Evolutionary conservation across 1,140 invertebrate genomes (phyloP).

Genomic region (Copidosoma floridanum): DNA sequence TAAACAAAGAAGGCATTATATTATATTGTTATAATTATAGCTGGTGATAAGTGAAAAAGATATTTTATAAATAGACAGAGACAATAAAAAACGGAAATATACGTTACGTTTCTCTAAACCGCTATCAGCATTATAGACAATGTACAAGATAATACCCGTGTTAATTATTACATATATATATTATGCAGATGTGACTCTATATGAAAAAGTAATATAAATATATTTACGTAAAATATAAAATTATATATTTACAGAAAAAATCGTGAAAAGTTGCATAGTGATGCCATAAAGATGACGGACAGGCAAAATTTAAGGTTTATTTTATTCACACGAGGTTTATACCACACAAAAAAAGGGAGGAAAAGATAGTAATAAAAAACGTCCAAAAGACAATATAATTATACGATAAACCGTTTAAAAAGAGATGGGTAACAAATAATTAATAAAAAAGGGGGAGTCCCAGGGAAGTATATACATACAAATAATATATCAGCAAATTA

Average conservation of each 20-base stretch:
- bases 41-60: slow-evolving; percentile 26
- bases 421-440: background rate
- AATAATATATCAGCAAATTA: background rate
- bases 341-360: no score
- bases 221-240: slow-evolving; percentile 24
- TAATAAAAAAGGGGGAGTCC: background rate
- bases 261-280: no score
- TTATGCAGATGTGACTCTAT: background rate
- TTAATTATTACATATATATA: no score
- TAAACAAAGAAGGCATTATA: slow-evolving; percentile 13
- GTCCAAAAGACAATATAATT: slow-evolving; percentile 52
- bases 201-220: slow-evolving; percentile 23
- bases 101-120: slow-evolving; percentile 34
- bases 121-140: slow-evolving; percentile 4
- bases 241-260: slow-evolving; percentile 12
- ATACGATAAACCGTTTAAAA: slow-evolving; percentile 15
- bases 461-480: background rate
- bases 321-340: no score
- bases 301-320: no score
- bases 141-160: slow-evolving; percentile 13
- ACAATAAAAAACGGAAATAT: no score
- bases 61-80: slow-evolving; percentile 41
- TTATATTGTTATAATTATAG: slow-evolving; percentile 30
- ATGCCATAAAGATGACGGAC: no score
- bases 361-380: slow-evolving; percentile 47